Conservation (phyloP, 2,888 invertebrate species). For the Gisinianus flammeolus region DNA sequence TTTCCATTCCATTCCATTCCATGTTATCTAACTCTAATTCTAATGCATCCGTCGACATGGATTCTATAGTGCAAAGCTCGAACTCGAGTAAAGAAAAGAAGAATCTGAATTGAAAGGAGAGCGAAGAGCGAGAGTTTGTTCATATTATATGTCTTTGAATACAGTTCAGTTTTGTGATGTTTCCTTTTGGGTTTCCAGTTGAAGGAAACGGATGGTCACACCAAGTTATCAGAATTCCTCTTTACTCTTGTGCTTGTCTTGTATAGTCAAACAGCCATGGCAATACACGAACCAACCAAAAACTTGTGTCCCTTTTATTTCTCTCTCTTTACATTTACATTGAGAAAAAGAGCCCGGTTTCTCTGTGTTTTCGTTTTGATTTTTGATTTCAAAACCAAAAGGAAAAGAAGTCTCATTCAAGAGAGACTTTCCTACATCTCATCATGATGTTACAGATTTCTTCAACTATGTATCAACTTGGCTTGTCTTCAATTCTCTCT, state of each 20-base stretch:
- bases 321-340: neutral
- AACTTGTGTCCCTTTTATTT: neutral
- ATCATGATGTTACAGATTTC: conserved; percentile 45
- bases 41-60: no score
- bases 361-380: neutral
- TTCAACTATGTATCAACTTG: neutral
- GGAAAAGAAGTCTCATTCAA: conserved; percentile 17
- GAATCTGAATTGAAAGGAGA: neutral
- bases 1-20: no score
- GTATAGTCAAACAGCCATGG: neutral
- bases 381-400: neutral
- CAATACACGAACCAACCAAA: neutral
- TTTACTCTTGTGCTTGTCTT: neutral
- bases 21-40: no score
- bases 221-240: conserved; percentile 30
- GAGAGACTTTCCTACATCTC: conserved; percentile 41
- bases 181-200: neutral
- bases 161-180: neutral
- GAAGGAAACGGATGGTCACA: conserved; percentile 45
- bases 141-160: neutral
- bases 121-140: neutral
- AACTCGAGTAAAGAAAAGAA: neutral
- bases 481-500: conserved; percentile 6
- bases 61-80: no score
- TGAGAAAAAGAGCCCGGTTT: neutral